Percentiles rank a stretch among this genome's conserved stretches.
Conservation (phyloP, 2,113 vertebrate genomes). For the Daphoenositta chrysoptera region DNA sequence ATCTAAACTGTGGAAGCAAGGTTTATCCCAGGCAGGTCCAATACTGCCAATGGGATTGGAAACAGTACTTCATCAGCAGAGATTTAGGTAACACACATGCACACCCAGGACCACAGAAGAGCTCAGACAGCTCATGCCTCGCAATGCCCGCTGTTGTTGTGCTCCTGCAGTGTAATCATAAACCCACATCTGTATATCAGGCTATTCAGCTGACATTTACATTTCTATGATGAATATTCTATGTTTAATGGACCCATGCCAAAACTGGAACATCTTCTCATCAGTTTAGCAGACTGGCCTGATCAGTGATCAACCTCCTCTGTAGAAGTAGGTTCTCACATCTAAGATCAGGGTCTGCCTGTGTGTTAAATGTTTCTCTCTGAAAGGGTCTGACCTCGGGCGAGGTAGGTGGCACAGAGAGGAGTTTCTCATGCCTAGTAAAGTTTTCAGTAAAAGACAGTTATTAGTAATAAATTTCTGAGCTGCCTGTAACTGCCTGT, state of each 20-base stretch:
- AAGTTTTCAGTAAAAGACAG: not conserved
- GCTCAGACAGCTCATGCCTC: not conserved
- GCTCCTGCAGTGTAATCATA: not conserved
- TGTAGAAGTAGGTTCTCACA: not conserved
- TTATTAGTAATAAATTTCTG: not conserved
- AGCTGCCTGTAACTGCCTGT: not conserved
- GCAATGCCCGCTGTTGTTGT: not conserved
- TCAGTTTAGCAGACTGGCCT: not conserved
- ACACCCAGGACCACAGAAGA: not conserved
- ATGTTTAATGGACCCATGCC: not conserved
- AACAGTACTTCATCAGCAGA: not conserved
- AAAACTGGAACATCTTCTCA: not conserved
- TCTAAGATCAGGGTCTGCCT: not conserved
- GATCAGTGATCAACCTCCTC: not conserved
- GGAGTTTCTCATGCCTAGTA: not conserved
- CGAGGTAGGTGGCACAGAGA: not conserved
- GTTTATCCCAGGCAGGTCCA: not conserved
- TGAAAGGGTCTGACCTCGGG: not conserved
- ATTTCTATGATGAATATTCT: not conserved
- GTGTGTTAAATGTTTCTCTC: not conserved
- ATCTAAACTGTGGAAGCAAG: not conserved
- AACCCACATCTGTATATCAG: not conserved
- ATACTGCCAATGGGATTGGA: rapidly evolving
- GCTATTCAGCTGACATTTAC: not conserved
- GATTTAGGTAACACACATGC: not conserved